These are phyloP conservation scores for Pheucticus melanocephalus DNA, from an alignment of 2,113 vertebrate genomes.

Conservation along the genomic window DNA sequence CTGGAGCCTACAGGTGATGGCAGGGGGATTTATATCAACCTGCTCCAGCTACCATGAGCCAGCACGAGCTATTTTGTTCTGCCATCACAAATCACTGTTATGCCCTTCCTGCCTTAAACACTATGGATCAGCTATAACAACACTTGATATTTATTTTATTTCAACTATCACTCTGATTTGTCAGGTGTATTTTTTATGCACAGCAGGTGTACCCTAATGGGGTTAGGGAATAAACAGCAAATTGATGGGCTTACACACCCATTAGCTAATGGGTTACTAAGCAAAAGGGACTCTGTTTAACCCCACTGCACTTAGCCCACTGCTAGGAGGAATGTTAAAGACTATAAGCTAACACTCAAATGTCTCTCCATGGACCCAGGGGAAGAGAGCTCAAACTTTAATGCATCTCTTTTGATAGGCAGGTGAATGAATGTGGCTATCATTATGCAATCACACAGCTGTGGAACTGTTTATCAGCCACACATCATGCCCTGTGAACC, in stretches of 20 bases:
- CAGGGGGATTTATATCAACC: background rate
- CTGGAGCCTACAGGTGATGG: background rate
- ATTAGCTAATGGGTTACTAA: conserved; percentile 94
- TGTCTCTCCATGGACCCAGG: conserved; percentile 47
- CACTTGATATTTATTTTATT: conserved; percentile 79
- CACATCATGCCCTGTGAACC: conserved; percentile 23
- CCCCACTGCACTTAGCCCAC: conserved; percentile 79
- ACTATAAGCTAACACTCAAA: conserved; percentile 63
- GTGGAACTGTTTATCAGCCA: conserved; percentile 66
- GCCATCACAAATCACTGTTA: conserved; percentile 59
- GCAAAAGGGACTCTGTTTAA: conserved; percentile 74
- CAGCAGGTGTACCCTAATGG: conserved; percentile 77
- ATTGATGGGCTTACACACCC: conserved; percentile 81
- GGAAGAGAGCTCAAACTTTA: conserved; percentile 71
- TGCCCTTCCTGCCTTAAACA: conserved; percentile 63
- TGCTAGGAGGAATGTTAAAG: conserved; percentile 72
- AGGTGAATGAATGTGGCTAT: conserved; percentile 74
- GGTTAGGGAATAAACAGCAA: conserved; percentile 80
- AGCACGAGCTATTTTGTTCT: background rate
- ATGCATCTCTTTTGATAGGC: conserved; percentile 72
- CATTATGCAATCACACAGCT: conserved; percentile 68
- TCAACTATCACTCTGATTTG: conserved; percentile 79
- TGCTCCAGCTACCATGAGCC: background rate
- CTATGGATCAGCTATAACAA: conserved; percentile 56
- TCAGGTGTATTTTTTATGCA: conserved; percentile 73